Base-by-base conservation (phyloP, 1,140 invertebrate species). In the Nomia melanderi region DNA sequence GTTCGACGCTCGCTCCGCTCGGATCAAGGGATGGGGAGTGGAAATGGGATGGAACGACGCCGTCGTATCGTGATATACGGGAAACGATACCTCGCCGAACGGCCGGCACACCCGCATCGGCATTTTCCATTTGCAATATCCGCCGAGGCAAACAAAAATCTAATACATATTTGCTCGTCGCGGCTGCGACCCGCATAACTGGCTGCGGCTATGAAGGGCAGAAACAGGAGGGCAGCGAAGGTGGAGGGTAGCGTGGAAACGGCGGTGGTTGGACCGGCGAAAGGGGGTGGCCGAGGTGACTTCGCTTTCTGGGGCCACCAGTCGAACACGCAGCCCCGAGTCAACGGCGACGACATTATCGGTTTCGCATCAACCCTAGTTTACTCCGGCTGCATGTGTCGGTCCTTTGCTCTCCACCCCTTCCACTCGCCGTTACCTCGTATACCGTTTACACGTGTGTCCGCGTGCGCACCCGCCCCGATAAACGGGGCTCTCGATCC, bases 351-450 rank as follows among this genome's bases (percentile, higher is more conserved):
- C 66, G 81, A 86, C 88, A 89, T 91, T 91, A 91, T 91, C 86
- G 89, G 89, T 89, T 91, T 90, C 83, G 79, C 88, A 91, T 91
- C 90, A 88, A 87, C 69, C 70, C 73, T 77, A 75, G 72, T 87
- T 88, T 85, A 83, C 84, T 83, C 74, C 57, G 33, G 33, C 56
- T 14, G 39, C 56, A 69, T 67, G 66, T 82, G 54, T 78, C 62
- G 27, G 31, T 50, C 36, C 60, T 69, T 47, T 63, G 44, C 44
- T 63, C 70, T 73, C 79, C 66, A 20, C 59, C 41, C 63, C 60
- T 72, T 66, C 41, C 44, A 62, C 67, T 12, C 44, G 44, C 54
- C 27, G 63, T 23, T 53, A 64, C 57, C 76, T 14, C 11, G 25
- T 47, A 25, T 14, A 2, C 33, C 12, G 23, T 44, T 27, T n/a